Base-by-base conservation (phyloP, 2,888 invertebrate species). In the Drosophila kambysellisi region DNA sequence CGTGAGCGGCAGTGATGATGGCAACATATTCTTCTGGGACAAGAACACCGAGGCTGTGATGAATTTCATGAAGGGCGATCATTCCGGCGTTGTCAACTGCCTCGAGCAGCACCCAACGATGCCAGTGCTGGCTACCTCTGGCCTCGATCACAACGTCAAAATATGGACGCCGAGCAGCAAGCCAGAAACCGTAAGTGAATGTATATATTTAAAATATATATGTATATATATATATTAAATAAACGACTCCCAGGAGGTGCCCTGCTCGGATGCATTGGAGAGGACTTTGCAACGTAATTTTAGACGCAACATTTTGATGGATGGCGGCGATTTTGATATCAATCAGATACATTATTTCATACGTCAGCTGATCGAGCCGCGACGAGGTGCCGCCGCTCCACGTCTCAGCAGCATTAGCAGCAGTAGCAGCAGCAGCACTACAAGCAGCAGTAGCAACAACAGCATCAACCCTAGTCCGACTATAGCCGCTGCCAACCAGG, bases 1-100 rank as follows among this genome's bases (percentile, higher is more conserved):
- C 3, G 95, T 99, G 12, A 98, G 98, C 51, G 99, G 99, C 1
- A 98, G 98, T 3, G 99, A 99, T 92, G 98, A 98, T 93, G 97
- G 97, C 9, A 95, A 98, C 91, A 95, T 94, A 92, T 97, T 95
- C 91, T 95, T 98, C 63, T 99, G 99, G 99, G 98, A 99, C 87
- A 97, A 96, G 92, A 95, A 96, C 60, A 95, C 96, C 0, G 98
- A 98, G 93, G 94, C 97, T 0, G 96, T 99, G 74, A 96, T 98
- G n/a, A 97, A 98, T 91, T 98, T 96, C 94, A 94, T 97, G 94
- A 94, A 95, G 74, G 98, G 96, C 0, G 98, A 98, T 92, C 94
- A 94, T 78, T 95, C 95, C 80, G 98, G 97, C 70, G 97, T 98
- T 93, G 98, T 93, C 1, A 99, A 99, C 94, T 97, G 97, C 82